These are phyloP conservation scores for Bufo gargarizans DNA, from an alignment of 2,113 vertebrate species.

Conservation along the genomic window DNA sequence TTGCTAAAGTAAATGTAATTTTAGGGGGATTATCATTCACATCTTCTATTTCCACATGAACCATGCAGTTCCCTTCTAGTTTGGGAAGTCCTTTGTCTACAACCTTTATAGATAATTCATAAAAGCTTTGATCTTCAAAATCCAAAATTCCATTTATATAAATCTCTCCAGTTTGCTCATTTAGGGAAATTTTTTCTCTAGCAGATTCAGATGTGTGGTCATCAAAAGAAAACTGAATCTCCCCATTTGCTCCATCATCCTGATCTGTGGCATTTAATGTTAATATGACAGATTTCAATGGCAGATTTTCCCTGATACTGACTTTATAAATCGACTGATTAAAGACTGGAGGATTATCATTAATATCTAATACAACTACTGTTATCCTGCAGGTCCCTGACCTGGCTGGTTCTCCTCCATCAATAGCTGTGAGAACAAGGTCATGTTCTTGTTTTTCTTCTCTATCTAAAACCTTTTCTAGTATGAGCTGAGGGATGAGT, in stretches of 20 bases:
- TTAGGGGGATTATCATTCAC: slow-evolving; percentile 77
- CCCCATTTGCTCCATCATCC: slow-evolving; percentile 68
- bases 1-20: slow-evolving; percentile 65
- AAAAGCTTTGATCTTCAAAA: slow-evolving; percentile 76
- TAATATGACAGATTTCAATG: background rate
- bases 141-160: slow-evolving; percentile 76
- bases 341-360: slow-evolving; percentile 11
- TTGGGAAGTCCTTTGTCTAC: slow-evolving; percentile 79
- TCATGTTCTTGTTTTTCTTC: background rate
- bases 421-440: background rate
- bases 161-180: slow-evolving; percentile 74
- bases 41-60: slow-evolving; percentile 76
- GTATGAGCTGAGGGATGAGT: slow-evolving; percentile 4
- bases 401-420: slow-evolving; percentile 9
- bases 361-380: background rate
- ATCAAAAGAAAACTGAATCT: slow-evolving; percentile 76
- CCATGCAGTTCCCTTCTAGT: slow-evolving; percentile 80
- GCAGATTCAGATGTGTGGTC: slow-evolving; percentile 71
- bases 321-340: background rate
- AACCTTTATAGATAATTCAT: slow-evolving; percentile 82
- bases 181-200: slow-evolving; percentile 73
- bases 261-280: slow-evolving; percentile 82
- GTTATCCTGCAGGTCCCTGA: slow-evolving; percentile 7
- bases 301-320: background rate
- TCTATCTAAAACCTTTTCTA: slow-evolving; percentile 11